Conservation (phyloP, 1,140 invertebrate genomes). For the Achatina immaculata region DNA sequence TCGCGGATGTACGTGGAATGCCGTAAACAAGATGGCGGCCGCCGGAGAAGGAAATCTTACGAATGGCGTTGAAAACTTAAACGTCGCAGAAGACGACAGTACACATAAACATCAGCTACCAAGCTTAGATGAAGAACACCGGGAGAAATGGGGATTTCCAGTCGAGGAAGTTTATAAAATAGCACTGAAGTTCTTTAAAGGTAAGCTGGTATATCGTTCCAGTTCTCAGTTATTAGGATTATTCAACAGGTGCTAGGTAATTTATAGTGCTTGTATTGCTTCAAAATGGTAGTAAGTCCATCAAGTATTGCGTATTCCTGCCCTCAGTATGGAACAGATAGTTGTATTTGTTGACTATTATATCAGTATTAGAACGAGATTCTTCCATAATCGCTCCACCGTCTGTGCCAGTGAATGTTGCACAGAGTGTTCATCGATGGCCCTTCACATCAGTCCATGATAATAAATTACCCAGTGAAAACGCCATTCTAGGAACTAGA, state of each 20-base stretch:
- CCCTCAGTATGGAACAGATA: too few relatives aligned
- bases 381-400: too few relatives aligned
- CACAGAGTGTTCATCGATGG: too few relatives aligned
- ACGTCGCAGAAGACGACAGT: neutral
- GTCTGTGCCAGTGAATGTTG: too few relatives aligned
- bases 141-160: constrained; percentile 71
- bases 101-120: neutral
- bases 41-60: constrained; percentile 15
- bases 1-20: constrained; percentile 35
- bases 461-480: too few relatives aligned
- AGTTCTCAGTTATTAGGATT: too few relatives aligned
- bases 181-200: constrained; percentile 89
- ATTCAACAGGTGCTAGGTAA: neutral
- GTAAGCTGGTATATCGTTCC: constrained; percentile 71
- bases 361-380: neutral
- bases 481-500: too few relatives aligned
- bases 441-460: too few relatives aligned
- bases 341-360: too few relatives aligned
- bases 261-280: too few relatives aligned
- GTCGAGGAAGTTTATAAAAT: constrained; percentile 87
- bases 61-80: constrained; percentile 27
- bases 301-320: too few relatives aligned
- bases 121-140: constrained; percentile 33
- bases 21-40: constrained; percentile 26
- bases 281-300: too few relatives aligned